These are phyloP conservation scores for Drosophila ananassae DNA, from an alignment of 1,140 invertebrate species.

Conservation along the genomic window DNA sequence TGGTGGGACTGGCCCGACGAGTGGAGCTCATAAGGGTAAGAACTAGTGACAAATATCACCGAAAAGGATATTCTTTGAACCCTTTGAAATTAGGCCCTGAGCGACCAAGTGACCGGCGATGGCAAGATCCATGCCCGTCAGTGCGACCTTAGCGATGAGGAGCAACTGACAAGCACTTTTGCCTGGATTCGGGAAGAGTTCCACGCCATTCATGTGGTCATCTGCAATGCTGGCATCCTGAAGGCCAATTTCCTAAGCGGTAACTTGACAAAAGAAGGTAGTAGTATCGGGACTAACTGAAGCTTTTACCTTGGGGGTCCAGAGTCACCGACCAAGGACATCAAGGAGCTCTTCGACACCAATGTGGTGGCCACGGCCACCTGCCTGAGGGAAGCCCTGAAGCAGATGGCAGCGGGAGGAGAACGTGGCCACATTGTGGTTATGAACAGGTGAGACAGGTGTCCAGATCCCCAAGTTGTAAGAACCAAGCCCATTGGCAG, in stretches of 20 bases:
- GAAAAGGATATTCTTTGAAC: not conserved
- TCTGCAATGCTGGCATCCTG: slow-evolving; percentile 80
- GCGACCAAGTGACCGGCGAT: slow-evolving; percentile 52
- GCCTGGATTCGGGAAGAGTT: slow-evolving; percentile 76
- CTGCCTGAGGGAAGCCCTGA: slow-evolving; percentile 85
- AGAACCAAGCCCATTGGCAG: not conserved
- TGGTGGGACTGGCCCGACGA: slow-evolving; percentile 86
- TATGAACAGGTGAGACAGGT: slow-evolving; percentile 79
- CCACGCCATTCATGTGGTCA: slow-evolving; percentile 64
- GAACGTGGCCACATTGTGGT: slow-evolving; percentile 82
- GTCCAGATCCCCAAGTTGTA: not conserved
- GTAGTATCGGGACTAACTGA: not conserved
- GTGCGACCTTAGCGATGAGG: slow-evolving; percentile 87
- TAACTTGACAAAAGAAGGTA: slow-evolving; percentile 3
- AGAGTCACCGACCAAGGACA: slow-evolving; percentile 75
- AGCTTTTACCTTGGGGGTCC: not conserved
- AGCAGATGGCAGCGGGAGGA: slow-evolving; percentile 84
- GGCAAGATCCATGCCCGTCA: slow-evolving; percentile 80
- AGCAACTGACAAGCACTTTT: slow-evolving; percentile 86
- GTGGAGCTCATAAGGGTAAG: slow-evolving; percentile 82
- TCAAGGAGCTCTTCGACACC: slow-evolving; percentile 85
- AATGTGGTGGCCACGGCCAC: slow-evolving; percentile 86
- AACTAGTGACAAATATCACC: not conserved
- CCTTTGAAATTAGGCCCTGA: slow-evolving; percentile 42
- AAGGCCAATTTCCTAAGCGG: slow-evolving; percentile 78